Conservation (phyloP, 2,888 invertebrate genomes). For the Proisotoma minuta region DNA sequence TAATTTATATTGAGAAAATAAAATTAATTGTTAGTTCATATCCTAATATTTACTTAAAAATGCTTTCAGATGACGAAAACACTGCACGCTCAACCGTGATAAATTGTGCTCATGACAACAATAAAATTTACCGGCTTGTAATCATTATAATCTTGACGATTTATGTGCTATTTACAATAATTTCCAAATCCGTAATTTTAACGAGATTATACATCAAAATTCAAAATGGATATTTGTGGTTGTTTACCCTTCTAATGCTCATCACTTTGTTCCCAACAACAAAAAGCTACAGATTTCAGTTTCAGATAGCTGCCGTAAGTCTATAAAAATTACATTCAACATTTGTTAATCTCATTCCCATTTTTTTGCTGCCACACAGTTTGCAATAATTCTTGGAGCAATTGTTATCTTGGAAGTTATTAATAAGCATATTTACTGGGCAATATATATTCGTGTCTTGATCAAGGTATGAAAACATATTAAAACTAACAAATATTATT, state of each 20-base stretch:
- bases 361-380: neutral
- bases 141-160: neutral
- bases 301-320: constrained; percentile 7
- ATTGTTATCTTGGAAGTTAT: constrained; percentile 7
- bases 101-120: neutral
- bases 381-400: constrained; percentile 8
- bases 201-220: neutral
- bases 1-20: neutral
- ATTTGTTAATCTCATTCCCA: neutral
- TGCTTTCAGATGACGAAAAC: neutral
- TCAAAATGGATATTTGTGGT: constrained; percentile 4
- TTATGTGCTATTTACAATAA: neutral
- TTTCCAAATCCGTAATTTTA: neutral
- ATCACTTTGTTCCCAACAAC: constrained; percentile 5
- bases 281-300: neutral
- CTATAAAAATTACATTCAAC: neutral
- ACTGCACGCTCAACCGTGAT: neutral
- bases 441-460: constrained; percentile 17
- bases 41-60: neutral
- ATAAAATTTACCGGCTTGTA: neutral
- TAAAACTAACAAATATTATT: neutral
- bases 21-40: neutral
- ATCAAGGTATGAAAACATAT: constrained; percentile 10
- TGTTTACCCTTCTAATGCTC: neutral
- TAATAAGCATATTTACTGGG: constrained; percentile 18